Percentiles rank a stretch among this genome's conserved stretches.
Evolutionary conservation across 2,113 vertebrate species (phyloP).

Genomic region (Anhinga rufa): DNA sequence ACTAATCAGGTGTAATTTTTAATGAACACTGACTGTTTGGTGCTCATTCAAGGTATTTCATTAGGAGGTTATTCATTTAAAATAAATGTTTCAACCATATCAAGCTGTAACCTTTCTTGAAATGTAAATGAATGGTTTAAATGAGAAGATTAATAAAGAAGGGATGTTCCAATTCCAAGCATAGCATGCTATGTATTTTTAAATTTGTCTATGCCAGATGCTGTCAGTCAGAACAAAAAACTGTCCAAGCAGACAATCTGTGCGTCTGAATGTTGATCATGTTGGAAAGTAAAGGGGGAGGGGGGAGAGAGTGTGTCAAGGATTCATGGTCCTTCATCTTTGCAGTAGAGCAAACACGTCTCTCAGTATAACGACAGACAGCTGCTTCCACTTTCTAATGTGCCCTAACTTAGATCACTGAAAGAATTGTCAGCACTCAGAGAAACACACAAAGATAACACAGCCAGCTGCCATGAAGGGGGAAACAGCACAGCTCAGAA

Average conservation of each 20-base stretch:
- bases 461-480: conserved; percentile 92
- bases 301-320: conserved; percentile 92
- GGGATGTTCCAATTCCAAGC: conserved; percentile 80
- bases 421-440: conserved; percentile 95
- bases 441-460: conserved; percentile 98
- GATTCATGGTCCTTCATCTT: conserved; percentile 99
- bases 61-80: conserved; percentile 79
- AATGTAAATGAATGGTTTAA: conserved; percentile 83
- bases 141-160: conserved; percentile 82
- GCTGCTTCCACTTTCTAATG: conserved; percentile 99
- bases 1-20: conserved; percentile 78
- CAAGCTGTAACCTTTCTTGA: conserved; percentile 78
- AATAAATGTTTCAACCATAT: conserved; percentile 76
- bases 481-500: conserved; percentile 82
- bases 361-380: conserved; percentile 98
- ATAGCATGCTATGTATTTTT: conserved; percentile 84
- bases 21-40: conserved; percentile 72
- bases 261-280: conserved; percentile 97
- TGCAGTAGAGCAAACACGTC: conserved; percentile 98
- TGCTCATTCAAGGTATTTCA: conserved; percentile 77
- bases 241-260: conserved; percentile 93
- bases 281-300: conserved; percentile 81
- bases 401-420: conserved; percentile 99
- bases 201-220: conserved; percentile 90
- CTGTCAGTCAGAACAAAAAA: conserved; percentile 96